A percentile compares a stretch with the other conserved stretches of the same genome.
phyloP scores from a whole-genome alignment of 2,888 invertebrate species.

The Trimorus sp. region DNA sequence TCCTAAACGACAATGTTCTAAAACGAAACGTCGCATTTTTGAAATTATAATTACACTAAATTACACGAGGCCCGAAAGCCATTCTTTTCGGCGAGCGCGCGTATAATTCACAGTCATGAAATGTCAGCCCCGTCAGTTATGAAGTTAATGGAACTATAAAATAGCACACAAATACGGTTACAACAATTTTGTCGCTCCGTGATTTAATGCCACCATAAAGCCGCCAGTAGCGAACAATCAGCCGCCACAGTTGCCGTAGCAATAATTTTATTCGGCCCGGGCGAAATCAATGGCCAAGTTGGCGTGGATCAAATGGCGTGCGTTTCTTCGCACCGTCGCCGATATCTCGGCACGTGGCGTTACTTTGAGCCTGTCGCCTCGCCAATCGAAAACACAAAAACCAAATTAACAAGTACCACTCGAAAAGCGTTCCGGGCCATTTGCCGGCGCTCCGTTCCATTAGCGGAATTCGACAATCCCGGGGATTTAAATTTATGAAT shows the following conservation, averaged over 20 bases:
- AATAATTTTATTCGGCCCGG: constrained; percentile 36
- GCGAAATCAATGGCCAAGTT: constrained; percentile 22
- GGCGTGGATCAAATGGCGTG: constrained; percentile 23
- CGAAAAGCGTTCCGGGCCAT: constrained; percentile 26
- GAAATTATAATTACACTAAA: too few species aligned
- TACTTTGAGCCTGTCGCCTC: not conserved
- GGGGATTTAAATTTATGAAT: constrained; percentile 53
- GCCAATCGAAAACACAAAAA: constrained; percentile 1
- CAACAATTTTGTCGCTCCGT: too few species aligned
- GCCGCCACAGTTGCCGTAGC: not conserved
- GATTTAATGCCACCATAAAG: too few species aligned
- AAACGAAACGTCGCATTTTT: too few species aligned
- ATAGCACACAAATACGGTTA: too few species aligned
- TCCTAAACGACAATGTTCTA: too few species aligned
- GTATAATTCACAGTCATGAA: too few species aligned
- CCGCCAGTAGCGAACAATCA: too few species aligned
- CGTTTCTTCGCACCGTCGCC: constrained; percentile 8
- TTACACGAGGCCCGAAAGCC: too few species aligned
- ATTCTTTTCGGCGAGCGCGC: too few species aligned
- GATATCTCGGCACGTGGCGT: not conserved
- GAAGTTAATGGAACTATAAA: too few species aligned
- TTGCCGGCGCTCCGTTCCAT: constrained; percentile 36
- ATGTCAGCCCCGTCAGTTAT: too few species aligned
- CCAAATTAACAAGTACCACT: constrained; percentile 25
- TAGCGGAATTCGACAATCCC: constrained; percentile 45